phyloP scores from a whole-genome alignment of 2,113 vertebrate genomes.

The Oriolus oriolus region DNA sequence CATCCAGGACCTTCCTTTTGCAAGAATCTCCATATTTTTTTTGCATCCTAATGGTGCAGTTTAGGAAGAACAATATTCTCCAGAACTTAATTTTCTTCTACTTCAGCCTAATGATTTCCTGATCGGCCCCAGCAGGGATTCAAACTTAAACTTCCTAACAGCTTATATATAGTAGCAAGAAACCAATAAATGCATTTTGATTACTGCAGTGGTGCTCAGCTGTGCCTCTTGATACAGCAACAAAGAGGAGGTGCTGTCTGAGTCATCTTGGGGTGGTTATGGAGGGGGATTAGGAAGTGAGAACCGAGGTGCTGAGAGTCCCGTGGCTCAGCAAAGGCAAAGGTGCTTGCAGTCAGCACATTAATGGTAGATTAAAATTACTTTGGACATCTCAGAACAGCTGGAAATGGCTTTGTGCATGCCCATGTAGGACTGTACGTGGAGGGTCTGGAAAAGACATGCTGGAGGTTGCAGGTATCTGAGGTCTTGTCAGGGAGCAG shows the following conservation, averaged over 20 bases:
- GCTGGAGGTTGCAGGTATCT: background rate
- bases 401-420: background rate
- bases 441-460: background rate
- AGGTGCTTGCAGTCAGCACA: background rate
- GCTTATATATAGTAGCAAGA: constrained; percentile 7
- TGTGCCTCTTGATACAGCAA: background rate
- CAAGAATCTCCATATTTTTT: background rate
- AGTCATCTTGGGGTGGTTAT: background rate
- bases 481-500: background rate
- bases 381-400: background rate
- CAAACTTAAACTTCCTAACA: background rate
- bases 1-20: background rate
- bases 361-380: background rate
- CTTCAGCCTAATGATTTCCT: constrained; percentile 40
- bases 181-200: background rate
- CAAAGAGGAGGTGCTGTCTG: background rate
- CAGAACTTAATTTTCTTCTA: constrained; percentile 14
- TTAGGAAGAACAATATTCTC: background rate
- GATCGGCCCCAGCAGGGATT: background rate
- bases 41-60: background rate
- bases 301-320: background rate
- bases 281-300: background rate
- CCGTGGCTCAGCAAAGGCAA: background rate
- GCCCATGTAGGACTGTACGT: background rate
- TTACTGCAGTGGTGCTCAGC: background rate